A percentile compares a stretch with the other conserved stretches of the same genome.
These are phyloP conservation scores for Enteromius mattozi DNA, from an alignment of 2,797 vertebrate genomes.

Conservation along the genomic window DNA sequence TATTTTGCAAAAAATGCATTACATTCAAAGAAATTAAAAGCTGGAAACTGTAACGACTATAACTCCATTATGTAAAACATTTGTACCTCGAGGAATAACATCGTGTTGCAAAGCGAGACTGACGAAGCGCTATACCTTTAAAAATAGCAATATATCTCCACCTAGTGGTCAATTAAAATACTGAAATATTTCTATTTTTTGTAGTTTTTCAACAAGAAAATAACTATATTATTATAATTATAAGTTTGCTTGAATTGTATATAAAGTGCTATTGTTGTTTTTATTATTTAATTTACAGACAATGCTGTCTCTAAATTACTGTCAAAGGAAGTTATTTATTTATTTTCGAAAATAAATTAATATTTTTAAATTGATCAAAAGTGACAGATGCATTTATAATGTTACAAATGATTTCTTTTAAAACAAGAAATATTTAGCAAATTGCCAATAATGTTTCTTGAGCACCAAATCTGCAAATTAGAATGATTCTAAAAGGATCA, in stretches of 20 bases:
- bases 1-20: not conserved
- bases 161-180: constrained; percentile 37
- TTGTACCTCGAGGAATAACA: not conserved
- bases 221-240: not conserved
- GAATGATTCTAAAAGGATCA: not conserved
- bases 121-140: not conserved
- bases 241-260: not conserved
- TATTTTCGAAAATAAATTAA: not conserved
- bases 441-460: not conserved
- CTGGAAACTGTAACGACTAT: not conserved
- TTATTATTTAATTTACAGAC: not conserved
- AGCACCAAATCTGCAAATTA: not conserved
- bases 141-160: constrained; percentile 42
- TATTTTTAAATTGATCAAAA: not conserved
- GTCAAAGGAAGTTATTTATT: not conserved
- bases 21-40: not conserved
- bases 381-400: not conserved
- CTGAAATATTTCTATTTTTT: not conserved
- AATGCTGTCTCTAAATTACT: not conserved
- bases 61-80: not conserved
- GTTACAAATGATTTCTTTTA: not conserved
- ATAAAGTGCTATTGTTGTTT: not conserved
- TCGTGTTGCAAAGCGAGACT: not conserved
- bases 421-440: not conserved
- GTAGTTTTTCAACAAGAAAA: not conserved